Evolutionary conservation across 2,797 vertebrate species (phyloP).

Genomic region (Chelonia mydas): DNA sequence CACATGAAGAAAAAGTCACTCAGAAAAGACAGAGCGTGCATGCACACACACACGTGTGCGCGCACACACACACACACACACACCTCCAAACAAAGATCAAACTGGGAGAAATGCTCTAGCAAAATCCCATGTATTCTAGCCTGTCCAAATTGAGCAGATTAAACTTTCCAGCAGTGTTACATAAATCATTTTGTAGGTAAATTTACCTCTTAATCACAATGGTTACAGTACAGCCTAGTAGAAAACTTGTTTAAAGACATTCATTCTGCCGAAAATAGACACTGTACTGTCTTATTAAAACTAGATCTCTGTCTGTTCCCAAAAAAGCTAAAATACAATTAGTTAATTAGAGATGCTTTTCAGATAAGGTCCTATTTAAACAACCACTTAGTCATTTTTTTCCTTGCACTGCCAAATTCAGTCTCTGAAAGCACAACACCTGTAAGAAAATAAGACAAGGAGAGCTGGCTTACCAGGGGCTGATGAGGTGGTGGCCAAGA

Average conservation of each 20-base stretch:
- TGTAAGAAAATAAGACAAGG: conserved; percentile 16
- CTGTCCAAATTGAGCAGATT: not conserved
- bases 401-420: not conserved
- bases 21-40: too few relatives aligned
- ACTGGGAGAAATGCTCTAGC: not conserved
- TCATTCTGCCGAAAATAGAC: not conserved
- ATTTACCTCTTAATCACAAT: not conserved
- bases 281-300: not conserved
- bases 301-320: not conserved
- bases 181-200: not conserved
- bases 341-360: not conserved
- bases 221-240: not conserved
- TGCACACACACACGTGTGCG: too few relatives aligned
- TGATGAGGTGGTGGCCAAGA: not conserved
- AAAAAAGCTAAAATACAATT: not conserved
- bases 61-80: too few relatives aligned
- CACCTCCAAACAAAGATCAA: not conserved
- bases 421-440: not conserved
- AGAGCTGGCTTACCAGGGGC: not conserved
- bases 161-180: not conserved
- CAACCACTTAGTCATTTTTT: not conserved
- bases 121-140: not conserved
- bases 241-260: not conserved
- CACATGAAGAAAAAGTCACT: too few relatives aligned
- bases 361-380: not conserved